Evolutionary conservation across 1,140 invertebrate species (phyloP), one percentile per base, ranked within the genome.

Genomic region (Drosophila funebris): DNA sequence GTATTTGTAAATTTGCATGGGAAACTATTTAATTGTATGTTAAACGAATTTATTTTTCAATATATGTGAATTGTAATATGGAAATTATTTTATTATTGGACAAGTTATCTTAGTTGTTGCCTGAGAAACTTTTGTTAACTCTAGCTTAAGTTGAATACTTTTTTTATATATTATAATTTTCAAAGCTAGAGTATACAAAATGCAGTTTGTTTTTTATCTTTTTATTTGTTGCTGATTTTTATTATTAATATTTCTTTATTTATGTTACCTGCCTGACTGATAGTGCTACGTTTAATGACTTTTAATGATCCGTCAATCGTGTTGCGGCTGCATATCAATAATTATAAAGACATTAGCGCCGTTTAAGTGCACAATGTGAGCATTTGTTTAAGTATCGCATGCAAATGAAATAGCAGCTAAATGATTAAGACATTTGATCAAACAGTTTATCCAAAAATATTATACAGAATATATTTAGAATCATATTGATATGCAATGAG

Each of bases 341-440:
- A 87, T 87, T 85, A 85, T 77, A 75, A 78, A 68, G 78, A 72
- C 74, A 87, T 85, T 85, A 87, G 63, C 70, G 70, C 66, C 66
- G 41, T 66, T 67, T 63, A 74, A 67, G 53, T 67, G 72, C 16
- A 44, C 39, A 33, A n/a, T 24, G 20, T 31, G 48, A 46, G 46
- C 39, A 71, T 46, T 67, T 62, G 73, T 39, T 75, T 60, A 37
- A 69, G 79, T 56, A 39, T 27, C 14, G 48, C 37, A 57, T 67
- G 22, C 18, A 67, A 68, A 61, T 37, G 14, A 20, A 60, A 64
- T 56, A 7, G 41, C 62, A 31, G 36, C 39, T 31, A 24, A 64
- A 66, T 31, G 61, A 37, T 58, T 67, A 41, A 57, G 43, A 57
- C 16, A 57, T 56, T 33, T 43, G 29, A 27, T 16, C 31, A 13